Evolutionary conservation across 2,888 invertebrate species (phyloP).

Genomic region (Eristalinus aeneus): DNA sequence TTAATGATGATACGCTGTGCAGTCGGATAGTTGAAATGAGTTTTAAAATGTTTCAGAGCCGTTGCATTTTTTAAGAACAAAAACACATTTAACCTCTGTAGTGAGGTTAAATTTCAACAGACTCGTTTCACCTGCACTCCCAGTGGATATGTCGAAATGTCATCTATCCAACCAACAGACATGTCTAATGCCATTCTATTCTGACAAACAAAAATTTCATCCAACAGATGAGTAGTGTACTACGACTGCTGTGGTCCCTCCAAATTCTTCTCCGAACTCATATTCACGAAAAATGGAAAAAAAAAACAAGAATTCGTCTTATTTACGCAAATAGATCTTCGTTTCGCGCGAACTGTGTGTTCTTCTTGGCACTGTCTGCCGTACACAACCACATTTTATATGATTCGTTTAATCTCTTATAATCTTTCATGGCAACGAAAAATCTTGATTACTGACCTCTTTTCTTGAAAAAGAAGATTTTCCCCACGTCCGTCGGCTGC

Average conservation of each 20-base stretch:
- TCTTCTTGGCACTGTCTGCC: slow-evolving; percentile 61
- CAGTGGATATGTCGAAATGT: background rate
- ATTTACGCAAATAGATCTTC: slow-evolving; percentile 65
- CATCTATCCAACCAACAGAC: background rate
- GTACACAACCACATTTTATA: slow-evolving; percentile 52
- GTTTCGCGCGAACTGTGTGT: slow-evolving; percentile 33
- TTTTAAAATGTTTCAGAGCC: too few relatives aligned
- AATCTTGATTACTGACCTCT: slow-evolving; percentile 70
- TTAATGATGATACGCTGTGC: too few relatives aligned
- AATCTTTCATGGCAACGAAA: slow-evolving; percentile 68
- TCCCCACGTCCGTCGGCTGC: background rate
- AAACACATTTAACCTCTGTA: background rate
- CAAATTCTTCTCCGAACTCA: slow-evolving; percentile 5
- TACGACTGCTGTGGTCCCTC: background rate
- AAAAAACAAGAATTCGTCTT: slow-evolving; percentile 1
- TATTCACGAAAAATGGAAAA: slow-evolving; percentile 13
- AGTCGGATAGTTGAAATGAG: too few relatives aligned
- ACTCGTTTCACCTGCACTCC: background rate
- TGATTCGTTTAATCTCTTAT: slow-evolving; percentile 67
- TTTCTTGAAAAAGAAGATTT: slow-evolving; percentile 39
- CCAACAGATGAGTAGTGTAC: background rate
- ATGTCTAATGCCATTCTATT: background rate
- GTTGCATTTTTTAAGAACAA: too few relatives aligned
- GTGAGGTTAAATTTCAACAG: background rate
- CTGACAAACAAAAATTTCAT: background rate